Conservation (phyloP, 2,797 vertebrate genomes). For the Acrossocheilus fasciatus region DNA sequence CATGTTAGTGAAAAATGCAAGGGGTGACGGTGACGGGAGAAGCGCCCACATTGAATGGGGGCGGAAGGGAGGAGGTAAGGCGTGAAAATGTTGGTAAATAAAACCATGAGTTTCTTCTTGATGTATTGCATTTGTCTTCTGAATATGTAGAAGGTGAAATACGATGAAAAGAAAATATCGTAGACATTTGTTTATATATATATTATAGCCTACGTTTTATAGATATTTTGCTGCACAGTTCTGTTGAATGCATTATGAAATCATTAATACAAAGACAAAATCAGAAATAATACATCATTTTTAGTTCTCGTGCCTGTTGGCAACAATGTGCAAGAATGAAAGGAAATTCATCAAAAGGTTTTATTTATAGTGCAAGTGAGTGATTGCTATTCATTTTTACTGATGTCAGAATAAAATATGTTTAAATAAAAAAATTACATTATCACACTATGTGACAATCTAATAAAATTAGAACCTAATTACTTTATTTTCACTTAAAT, state of each 20-base stretch:
- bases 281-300: not conserved
- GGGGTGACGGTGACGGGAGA: constrained; percentile 71
- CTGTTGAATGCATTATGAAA: not conserved
- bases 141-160: not conserved
- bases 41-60: constrained; percentile 65
- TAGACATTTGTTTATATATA: not conserved
- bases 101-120: not conserved
- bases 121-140: not conserved
- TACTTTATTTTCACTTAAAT: not conserved
- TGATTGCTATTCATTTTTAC: not conserved
- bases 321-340: not conserved
- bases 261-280: not conserved
- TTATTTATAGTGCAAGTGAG: not conserved
- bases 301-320: not conserved
- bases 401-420: not conserved
- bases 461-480: not conserved
- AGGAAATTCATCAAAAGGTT: not conserved
- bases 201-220: not conserved
- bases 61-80: constrained; percentile 68
- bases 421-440: not conserved
- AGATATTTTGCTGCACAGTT: not conserved
- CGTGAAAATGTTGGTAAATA: constrained; percentile 49
- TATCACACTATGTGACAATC: not conserved
- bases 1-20: constrained; percentile 63
- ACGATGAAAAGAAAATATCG: not conserved